Percentiles rank a stretch among this genome's conserved stretches.
These are phyloP conservation scores for Zygaena filipendulae DNA, from an alignment of 2,888 invertebrate genomes.

Conservation along the genomic window DNA sequence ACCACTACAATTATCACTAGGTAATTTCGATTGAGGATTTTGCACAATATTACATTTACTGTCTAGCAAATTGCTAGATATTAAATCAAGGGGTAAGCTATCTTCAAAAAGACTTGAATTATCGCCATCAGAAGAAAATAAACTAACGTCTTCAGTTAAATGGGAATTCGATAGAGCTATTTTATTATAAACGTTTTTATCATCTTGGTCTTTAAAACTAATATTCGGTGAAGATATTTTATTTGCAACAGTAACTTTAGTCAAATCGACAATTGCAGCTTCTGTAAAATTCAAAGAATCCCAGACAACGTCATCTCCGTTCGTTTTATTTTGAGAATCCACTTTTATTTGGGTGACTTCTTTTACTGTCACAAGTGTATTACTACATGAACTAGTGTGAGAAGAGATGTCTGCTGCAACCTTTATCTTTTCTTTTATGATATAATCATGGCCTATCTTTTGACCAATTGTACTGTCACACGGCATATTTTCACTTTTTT, in stretches of 20 bases:
- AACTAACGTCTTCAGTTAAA: slow-evolving; percentile 40
- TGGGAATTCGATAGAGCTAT: neutral
- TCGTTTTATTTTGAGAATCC: slow-evolving; percentile 13
- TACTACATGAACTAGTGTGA: neutral
- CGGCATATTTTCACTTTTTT: too few relatives aligned
- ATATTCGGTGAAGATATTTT: slow-evolving; percentile 44
- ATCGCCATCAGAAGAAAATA: slow-evolving; percentile 55
- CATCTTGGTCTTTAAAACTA: slow-evolving; percentile 31
- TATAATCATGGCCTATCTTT: too few relatives aligned
- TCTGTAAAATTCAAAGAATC: slow-evolving; percentile 47
- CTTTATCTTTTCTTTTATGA: too few relatives aligned
- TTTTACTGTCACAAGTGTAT: neutral
- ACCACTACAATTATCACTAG: slow-evolving; percentile 37
- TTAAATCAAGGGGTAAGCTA: slow-evolving; percentile 62
- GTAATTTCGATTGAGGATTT: slow-evolving; percentile 28
- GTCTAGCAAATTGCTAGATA: slow-evolving; percentile 55
- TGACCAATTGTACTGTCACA: too few relatives aligned
- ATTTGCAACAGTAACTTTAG: slow-evolving; percentile 28
- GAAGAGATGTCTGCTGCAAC: too few relatives aligned
- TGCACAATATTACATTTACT: slow-evolving; percentile 53
- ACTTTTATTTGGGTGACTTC: slow-evolving; percentile 8
- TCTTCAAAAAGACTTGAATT: slow-evolving; percentile 70
- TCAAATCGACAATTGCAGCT: slow-evolving; percentile 32
- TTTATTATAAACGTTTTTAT: neutral
- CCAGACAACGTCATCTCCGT: slow-evolving; percentile 40